These are phyloP conservation scores for Apodemus speciosus DNA, from an alignment of 2,113 vertebrate species.

Conservation along the genomic window DNA sequence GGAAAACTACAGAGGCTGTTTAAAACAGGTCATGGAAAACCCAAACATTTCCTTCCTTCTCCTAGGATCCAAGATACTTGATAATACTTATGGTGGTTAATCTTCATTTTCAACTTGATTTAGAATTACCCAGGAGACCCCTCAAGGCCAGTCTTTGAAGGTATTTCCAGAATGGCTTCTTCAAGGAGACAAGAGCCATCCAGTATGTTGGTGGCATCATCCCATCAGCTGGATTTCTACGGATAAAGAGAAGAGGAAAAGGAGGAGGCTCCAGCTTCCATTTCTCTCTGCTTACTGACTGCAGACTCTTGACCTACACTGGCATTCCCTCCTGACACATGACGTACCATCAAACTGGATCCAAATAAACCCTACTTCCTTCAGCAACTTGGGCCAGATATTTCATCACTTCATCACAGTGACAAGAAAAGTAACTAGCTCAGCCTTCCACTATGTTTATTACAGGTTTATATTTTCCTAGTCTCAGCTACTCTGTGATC, in stretches of 20 bases:
- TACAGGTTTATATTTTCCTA: constrained; percentile 1
- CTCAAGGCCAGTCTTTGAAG: background rate
- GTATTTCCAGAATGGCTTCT: background rate
- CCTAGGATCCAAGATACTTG: background rate
- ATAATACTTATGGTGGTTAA: background rate
- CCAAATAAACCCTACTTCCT: background rate
- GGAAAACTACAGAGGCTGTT: background rate
- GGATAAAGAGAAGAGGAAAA: background rate
- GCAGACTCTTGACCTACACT: background rate
- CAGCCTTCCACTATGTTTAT: background rate
- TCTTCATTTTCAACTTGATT: background rate
- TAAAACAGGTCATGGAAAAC: background rate
- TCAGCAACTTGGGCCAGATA: background rate
- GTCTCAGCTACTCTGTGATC: background rate
- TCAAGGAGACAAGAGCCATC: background rate
- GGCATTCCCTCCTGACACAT: background rate
- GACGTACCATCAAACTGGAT: background rate
- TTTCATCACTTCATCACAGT: background rate
- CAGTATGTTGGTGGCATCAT: too few relatives aligned
- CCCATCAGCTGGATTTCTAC: background rate
- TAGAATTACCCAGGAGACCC: background rate
- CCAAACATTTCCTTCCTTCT: background rate
- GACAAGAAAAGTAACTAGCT: background rate
- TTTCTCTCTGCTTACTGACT: background rate
- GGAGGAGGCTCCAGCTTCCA: background rate